Percentiles rank a stretch among this genome's conserved stretches.
Conservation (phyloP, 2,113 vertebrate genomes). For the Mungos mungo region DNA sequence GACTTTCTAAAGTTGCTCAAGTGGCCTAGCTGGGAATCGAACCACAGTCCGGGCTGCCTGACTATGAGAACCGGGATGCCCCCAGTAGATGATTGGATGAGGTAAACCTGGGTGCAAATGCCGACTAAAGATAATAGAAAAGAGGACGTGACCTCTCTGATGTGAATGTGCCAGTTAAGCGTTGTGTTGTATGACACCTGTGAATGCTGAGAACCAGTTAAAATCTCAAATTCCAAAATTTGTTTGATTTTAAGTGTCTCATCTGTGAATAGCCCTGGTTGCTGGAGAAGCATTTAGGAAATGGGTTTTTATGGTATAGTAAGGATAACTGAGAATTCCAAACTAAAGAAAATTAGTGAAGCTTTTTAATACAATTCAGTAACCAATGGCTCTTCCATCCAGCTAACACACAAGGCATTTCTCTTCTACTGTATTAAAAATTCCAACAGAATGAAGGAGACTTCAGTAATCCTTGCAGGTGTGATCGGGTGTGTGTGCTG, state of each 20-base stretch:
- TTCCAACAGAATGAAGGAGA: neutral
- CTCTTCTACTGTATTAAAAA: neutral
- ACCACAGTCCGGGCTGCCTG: neutral
- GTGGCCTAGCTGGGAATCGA: neutral
- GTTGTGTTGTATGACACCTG: neutral
- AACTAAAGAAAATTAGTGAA: neutral
- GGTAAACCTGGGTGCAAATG: neutral
- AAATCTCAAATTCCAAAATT: neutral
- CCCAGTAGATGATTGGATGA: neutral
- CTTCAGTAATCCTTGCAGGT: neutral
- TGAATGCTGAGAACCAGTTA: neutral
- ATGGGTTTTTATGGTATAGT: neutral
- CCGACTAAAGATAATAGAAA: conserved; percentile 33
- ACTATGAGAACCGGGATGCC: neutral
- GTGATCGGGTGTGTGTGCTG: neutral
- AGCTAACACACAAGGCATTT: neutral
- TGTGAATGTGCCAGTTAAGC: neutral
- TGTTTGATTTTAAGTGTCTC: neutral
- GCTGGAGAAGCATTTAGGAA: neutral
- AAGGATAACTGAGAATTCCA: neutral
- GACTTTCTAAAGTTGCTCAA: neutral
- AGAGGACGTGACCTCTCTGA: neutral
- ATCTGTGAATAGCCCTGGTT: neutral
- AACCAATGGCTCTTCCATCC: neutral
- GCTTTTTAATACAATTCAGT: neutral